Base-by-base conservation (phyloP, 2,888 invertebrate genomes). In the Synergus gifuensis region DNA sequence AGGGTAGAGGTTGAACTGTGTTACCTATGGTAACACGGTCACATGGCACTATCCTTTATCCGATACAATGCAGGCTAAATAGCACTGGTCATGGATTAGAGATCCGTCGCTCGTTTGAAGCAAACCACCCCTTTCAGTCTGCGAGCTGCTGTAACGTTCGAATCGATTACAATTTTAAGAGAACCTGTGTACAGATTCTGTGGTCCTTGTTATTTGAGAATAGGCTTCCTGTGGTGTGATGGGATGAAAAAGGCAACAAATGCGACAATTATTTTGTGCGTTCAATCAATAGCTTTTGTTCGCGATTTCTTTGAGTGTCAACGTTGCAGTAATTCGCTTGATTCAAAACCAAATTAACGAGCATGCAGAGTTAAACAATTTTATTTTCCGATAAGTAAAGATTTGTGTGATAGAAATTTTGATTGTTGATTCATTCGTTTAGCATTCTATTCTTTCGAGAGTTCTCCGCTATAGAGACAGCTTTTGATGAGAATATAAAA, bases 61-160 rank as follows among this genome's bases (percentile, higher is more conserved):
- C 89, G 87, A 89, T 88, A 90, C 88, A 89, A 89, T 88, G 87
- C 88, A 85, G 85, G 86, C 88, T 89, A 89, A 90, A 90, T 90
- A 89, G 90, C 89, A 87, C 87, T 89, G 89, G 88, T 89, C 87
- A 86, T 88, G 89, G 89, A 90, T 91, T 89, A 91, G 90, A 90
- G 90, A 89, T 89, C 87, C 89, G 88, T 89, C 88, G 89, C 86
- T 91, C 90, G 90, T 91, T 91, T 89, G 89, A 90, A 88, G 88
- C 87, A 85, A 87, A 77, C 82, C 82, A 78, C 79, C 82, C 83
- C 83, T 80, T 82, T 79, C 67, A 80, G 22, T 66, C 78, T 76
- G 78, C 49, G 63, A 81, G 77, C 80, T 80, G 78, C 79, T 80
- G 84, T 82, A 81, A 83, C 80, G 80, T 82, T 78, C 77, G 81